These are phyloP conservation scores for Glaucopsyche alexis DNA, from an alignment of 2,888 invertebrate genomes.

Conservation along the genomic window DNA sequence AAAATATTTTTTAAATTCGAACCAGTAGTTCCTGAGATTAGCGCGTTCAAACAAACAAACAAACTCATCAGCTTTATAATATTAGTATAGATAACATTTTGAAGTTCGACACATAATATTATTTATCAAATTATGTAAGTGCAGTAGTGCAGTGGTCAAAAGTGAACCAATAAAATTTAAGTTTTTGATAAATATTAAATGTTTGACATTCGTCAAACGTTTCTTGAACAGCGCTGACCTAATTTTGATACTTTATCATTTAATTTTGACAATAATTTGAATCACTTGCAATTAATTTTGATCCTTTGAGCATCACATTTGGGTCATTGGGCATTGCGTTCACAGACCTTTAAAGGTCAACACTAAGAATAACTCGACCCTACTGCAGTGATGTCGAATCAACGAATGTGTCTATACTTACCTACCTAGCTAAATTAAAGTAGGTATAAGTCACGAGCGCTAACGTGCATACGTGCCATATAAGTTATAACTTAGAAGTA, in stretches of 20 bases:
- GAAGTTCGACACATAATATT: background rate
- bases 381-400: background rate
- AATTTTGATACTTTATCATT: background rate
- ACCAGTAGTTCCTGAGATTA: too few species aligned
- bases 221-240: background rate
- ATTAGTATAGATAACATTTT: background rate
- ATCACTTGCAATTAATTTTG: background rate
- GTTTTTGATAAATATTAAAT: background rate
- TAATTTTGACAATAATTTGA: background rate
- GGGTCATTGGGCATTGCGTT: conserved; percentile 34
- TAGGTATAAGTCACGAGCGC: too few species aligned
- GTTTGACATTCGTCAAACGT: background rate
- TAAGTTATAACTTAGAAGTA: too few species aligned
- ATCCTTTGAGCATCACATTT: conserved; percentile 18
- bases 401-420: too few species aligned
- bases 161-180: background rate
- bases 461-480: too few species aligned
- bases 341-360: conserved; percentile 28
- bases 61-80: too few species aligned
- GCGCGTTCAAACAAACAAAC: too few species aligned
- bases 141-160: background rate
- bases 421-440: too few species aligned
- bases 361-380: conserved; percentile 16
- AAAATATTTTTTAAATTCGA: too few species aligned
- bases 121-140: background rate